A percentile compares a stretch with the other conserved stretches of the same genome.
Conservation (phyloP, 2,888 invertebrate species). For the Idaea straminata region DNA sequence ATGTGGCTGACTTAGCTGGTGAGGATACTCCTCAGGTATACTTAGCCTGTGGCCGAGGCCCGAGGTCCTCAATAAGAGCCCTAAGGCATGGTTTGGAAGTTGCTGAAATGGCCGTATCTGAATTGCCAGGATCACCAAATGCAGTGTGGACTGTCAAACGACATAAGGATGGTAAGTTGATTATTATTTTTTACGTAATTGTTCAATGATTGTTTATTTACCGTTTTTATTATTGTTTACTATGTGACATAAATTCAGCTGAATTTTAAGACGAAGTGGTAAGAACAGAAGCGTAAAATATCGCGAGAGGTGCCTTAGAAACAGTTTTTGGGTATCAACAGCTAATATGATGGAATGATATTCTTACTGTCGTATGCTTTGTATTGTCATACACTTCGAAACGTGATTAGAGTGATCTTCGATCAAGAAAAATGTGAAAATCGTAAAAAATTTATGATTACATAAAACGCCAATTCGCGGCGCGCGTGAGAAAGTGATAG, state of each 20-base stretch:
- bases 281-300: too few species aligned
- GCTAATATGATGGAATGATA: too few species aligned
- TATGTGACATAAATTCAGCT: neutral
- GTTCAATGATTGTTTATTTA: neutral
- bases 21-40: slow-evolving; percentile 99
- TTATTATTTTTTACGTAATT: neutral
- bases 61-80: slow-evolving; percentile 95
- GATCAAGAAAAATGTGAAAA: too few species aligned
- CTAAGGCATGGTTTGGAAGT: slow-evolving; percentile 98
- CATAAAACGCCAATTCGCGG: too few species aligned
- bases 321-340: too few species aligned
- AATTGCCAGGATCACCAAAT: slow-evolving; percentile 99
- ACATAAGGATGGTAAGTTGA: slow-evolving; percentile 93
- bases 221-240: neutral
- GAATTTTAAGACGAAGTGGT: slow-evolving; percentile 2
- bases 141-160: slow-evolving; percentile 99
- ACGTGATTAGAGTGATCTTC: too few species aligned
- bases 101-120: slow-evolving; percentile 99
- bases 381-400: too few species aligned
- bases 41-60: slow-evolving; percentile 96
- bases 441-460: too few species aligned
- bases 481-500: too few species aligned
- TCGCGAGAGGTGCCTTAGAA: too few species aligned
- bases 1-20: slow-evolving; percentile 96
- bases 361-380: too few species aligned